Evolutionary conservation across 2,888 invertebrate genomes (phyloP).

Genomic region (Caenorhabditis sulstoni): DNA sequence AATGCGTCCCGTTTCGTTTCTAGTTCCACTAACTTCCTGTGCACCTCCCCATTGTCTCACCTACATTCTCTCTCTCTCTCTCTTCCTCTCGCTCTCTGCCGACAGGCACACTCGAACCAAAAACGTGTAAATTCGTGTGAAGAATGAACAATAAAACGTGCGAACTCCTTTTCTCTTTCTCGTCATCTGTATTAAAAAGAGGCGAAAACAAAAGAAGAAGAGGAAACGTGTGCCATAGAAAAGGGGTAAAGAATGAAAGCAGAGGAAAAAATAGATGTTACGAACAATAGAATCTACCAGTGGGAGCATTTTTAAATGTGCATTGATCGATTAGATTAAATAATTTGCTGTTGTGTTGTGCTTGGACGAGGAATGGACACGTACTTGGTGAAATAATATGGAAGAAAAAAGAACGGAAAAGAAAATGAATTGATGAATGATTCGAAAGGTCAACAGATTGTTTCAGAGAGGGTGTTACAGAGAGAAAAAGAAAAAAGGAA

Average conservation of each 20-base stretch:
- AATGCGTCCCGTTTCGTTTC: background rate
- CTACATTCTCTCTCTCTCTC: constrained; percentile 20
- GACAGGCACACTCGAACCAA: constrained; percentile 3
- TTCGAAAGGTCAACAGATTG: constrained; percentile 40
- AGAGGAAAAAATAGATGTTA: background rate
- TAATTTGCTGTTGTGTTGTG: constrained; percentile 10
- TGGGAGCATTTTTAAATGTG: constrained; percentile 5
- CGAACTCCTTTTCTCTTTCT: background rate
- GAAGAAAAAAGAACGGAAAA: background rate
- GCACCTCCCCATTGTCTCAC: background rate
- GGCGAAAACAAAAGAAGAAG: constrained; percentile 9
- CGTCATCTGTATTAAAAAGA: constrained; percentile 25
- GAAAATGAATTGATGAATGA: constrained; percentile 16
- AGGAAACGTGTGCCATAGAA: constrained; percentile 33
- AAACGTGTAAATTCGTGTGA: constrained; percentile 38
- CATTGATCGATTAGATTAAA: constrained; percentile 3
- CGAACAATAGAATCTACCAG: constrained; percentile 23
- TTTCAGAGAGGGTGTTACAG: constrained; percentile 14
- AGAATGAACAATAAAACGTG: background rate
- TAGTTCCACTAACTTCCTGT: background rate
- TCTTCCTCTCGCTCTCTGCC: constrained; percentile 30
- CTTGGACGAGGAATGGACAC: constrained; percentile 38
- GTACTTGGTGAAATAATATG: constrained; percentile 21
- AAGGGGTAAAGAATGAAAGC: background rate
- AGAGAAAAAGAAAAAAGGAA: background rate